Evolutionary conservation across 2,113 vertebrate species (phyloP).

Genomic region (Gymnorhina tibicen): DNA sequence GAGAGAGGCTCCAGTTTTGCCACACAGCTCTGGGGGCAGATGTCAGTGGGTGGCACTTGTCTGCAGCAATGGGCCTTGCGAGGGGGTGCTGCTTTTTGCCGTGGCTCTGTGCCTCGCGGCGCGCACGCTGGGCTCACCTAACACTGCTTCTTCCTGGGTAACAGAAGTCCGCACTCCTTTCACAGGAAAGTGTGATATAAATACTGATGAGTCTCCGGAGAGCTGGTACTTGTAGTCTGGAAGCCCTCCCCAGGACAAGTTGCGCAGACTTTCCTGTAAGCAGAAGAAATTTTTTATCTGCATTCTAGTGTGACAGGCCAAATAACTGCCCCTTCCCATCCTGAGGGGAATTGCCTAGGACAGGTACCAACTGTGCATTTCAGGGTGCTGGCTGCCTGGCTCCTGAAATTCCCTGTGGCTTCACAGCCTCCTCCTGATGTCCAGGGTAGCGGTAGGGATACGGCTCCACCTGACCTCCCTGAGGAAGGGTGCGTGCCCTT

Average conservation of each 20-base stretch:
- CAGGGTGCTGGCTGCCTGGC: background rate
- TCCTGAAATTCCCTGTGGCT: background rate
- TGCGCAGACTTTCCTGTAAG: background rate
- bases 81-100: background rate
- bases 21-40: background rate
- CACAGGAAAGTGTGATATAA: background rate
- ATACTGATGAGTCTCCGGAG: background rate
- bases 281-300: background rate
- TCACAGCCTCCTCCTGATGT: background rate
- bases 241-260: background rate
- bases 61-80: background rate
- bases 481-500: background rate
- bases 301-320: background rate
- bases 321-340: background rate
- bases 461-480: background rate
- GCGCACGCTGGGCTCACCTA: fast-evolving
- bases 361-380: background rate
- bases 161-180: background rate
- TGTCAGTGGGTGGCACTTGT: background rate
- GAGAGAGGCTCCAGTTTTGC: background rate
- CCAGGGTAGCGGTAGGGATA: background rate
- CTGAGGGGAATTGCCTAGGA: background rate
- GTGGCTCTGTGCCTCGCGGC: background rate
- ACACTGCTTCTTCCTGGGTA: background rate
- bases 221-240: background rate